These are phyloP conservation scores for Tokudaia tokunoshimensis DNA, from an alignment of 2,797 vertebrate genomes.

Conservation along the genomic window DNA sequence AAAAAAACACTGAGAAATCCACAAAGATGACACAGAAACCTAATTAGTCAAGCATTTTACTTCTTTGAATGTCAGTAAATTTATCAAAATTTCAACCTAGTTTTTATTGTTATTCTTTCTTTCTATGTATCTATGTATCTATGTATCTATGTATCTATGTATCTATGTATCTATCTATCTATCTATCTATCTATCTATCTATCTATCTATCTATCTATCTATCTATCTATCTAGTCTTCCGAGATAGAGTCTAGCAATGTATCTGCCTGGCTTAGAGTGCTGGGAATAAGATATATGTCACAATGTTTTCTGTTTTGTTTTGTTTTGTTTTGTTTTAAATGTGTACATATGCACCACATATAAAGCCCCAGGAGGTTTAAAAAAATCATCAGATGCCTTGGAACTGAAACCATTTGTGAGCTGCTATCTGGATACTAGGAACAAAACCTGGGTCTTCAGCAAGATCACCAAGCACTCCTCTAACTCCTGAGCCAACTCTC, in stretches of 20 bases:
- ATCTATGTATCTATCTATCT: too few species aligned
- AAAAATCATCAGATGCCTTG: neutral
- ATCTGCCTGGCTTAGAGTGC: neutral
- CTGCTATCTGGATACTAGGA: neutral
- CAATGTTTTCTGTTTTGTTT: neutral
- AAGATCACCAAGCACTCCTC: neutral
- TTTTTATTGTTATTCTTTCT: neutral
- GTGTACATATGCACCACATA: neutral
- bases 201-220: too few species aligned
- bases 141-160: too few species aligned
- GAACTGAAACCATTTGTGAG: neutral
- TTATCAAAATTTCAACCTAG: slow-evolving; percentile 60
- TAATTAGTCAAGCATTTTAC: slow-evolving; percentile 47
- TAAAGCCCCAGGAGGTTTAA: neutral
- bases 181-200: neutral
- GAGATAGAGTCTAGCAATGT: neutral
- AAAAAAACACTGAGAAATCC: slow-evolving; percentile 69
- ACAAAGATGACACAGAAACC: slow-evolving; percentile 76
- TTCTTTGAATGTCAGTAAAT: slow-evolving; percentile 51
- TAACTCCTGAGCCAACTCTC: neutral
- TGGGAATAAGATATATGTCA: neutral
- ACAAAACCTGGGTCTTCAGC: neutral
- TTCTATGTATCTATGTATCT: too few species aligned
- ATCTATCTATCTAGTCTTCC: neutral
- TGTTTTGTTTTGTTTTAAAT: neutral